Conservation (phyloP, 2,888 invertebrate species). For the Cantharis nigra region DNA sequence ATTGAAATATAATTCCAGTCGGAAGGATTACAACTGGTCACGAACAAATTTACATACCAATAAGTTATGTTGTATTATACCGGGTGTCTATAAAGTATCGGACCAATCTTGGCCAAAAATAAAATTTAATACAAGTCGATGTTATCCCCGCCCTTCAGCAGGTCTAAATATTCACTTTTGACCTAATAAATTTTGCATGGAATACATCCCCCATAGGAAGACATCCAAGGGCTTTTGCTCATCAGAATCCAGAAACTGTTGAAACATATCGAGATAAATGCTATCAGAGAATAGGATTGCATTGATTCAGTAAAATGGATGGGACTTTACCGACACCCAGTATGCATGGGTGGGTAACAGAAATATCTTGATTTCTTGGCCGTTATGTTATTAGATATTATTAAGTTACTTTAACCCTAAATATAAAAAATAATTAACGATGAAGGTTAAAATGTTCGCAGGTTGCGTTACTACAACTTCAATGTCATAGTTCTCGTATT, state of each 20-base stretch:
- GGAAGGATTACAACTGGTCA: background rate
- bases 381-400: background rate
- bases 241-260: no score
- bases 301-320: no score
- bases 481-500: constrained; percentile 31
- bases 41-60: background rate
- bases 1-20: background rate
- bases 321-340: background rate
- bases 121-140: no score
- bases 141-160: no score
- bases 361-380: background rate
- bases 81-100: no score
- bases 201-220: no score
- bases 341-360: background rate
- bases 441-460: constrained; percentile 25
- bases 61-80: background rate
- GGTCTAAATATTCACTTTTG: no score
- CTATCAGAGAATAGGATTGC: no score
- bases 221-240: no score
- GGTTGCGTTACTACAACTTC: constrained; percentile 18
- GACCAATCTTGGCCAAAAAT: no score
- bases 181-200: no score
- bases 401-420: constrained; percentile 11
- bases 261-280: no score
- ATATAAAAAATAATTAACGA: constrained; percentile 22